A percentile compares a stretch with the other conserved stretches of the same genome.
These are phyloP conservation scores for Papilio demoleus DNA, from an alignment of 2,888 invertebrate genomes.

Conservation along the genomic window DNA sequence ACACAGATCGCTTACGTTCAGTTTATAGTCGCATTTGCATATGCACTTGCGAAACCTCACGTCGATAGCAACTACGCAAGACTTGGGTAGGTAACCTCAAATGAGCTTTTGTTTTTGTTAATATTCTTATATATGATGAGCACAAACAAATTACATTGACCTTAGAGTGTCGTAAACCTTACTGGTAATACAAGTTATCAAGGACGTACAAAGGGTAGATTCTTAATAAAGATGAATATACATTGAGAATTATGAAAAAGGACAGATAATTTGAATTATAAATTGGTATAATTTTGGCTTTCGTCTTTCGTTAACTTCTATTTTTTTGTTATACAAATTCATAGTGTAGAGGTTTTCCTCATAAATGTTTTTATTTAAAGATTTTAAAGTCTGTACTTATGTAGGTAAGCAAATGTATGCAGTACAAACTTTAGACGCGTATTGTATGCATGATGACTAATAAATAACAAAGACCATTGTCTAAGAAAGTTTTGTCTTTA, in stretches of 20 bases:
- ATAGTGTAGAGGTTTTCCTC: background rate
- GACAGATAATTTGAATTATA: background rate
- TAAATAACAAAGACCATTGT: slow-evolving; percentile 18
- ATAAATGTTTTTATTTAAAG: no score
- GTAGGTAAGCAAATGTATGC: no score
- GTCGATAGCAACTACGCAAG: background rate
- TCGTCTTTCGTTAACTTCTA: background rate
- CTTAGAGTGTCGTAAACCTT: background rate
- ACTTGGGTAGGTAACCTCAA: background rate
- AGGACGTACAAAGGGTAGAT: background rate
- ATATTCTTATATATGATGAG: background rate
- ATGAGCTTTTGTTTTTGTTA: background rate
- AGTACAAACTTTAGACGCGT: background rate
- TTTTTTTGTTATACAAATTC: background rate
- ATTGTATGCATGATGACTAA: background rate
- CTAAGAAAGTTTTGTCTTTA: background rate
- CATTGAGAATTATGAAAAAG: background rate
- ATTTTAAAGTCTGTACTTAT: no score
- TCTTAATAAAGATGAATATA: background rate
- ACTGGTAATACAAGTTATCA: background rate
- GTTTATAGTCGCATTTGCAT: slow-evolving; percentile 8
- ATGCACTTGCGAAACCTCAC: slow-evolving; percentile 14
- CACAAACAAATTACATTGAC: background rate
- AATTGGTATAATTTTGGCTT: background rate
- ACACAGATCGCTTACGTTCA: slow-evolving; percentile 1